Percentiles rank a stretch among this genome's conserved stretches.
These are phyloP conservation scores for Latrodectus elegans DNA, from an alignment of 2,888 invertebrate genomes.

Conservation along the genomic window DNA sequence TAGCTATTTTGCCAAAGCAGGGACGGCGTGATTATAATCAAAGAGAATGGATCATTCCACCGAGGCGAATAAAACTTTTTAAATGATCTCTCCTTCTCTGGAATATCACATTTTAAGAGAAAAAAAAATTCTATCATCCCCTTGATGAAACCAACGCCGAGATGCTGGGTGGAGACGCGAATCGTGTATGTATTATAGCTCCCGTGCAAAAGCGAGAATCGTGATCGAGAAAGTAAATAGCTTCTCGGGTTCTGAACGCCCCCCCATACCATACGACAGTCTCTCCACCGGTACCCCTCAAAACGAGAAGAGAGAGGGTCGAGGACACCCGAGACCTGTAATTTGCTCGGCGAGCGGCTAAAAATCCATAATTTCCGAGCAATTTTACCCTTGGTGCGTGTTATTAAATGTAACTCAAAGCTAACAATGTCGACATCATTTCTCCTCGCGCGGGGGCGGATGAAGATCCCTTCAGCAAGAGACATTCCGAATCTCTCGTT, in stretches of 20 bases:
- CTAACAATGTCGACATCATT: slow-evolving; percentile 65
- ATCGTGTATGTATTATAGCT: slow-evolving; percentile 9
- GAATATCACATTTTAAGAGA: background rate
- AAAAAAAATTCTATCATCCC: no score
- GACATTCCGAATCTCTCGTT: slow-evolving; percentile 27
- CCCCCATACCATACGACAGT: background rate
- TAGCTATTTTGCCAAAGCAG: background rate
- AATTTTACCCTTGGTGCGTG: slow-evolving; percentile 45
- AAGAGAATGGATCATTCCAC: background rate
- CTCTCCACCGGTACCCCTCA: slow-evolving; percentile 11
- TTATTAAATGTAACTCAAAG: slow-evolving; percentile 69
- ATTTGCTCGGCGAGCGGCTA: slow-evolving; percentile 41
- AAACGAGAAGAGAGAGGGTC: slow-evolving; percentile 26
- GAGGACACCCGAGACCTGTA: slow-evolving; percentile 57
- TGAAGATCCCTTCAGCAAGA: slow-evolving; percentile 10
- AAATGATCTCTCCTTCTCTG: background rate
- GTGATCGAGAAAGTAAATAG: slow-evolving; percentile 53
- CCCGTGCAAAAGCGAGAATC: slow-evolving; percentile 45
- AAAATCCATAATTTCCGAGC: slow-evolving; percentile 59
- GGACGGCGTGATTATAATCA: background rate
- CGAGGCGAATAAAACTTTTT: background rate
- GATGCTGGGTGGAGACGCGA: background rate
- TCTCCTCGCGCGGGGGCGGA: slow-evolving; percentile 22
- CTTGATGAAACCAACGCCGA: background rate
- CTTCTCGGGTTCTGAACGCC: background rate